Percentiles rank a stretch among this genome's conserved stretches.
These are phyloP conservation scores for Marronus borbonicus DNA, from an alignment of 2,888 invertebrate species.

Conservation along the genomic window DNA sequence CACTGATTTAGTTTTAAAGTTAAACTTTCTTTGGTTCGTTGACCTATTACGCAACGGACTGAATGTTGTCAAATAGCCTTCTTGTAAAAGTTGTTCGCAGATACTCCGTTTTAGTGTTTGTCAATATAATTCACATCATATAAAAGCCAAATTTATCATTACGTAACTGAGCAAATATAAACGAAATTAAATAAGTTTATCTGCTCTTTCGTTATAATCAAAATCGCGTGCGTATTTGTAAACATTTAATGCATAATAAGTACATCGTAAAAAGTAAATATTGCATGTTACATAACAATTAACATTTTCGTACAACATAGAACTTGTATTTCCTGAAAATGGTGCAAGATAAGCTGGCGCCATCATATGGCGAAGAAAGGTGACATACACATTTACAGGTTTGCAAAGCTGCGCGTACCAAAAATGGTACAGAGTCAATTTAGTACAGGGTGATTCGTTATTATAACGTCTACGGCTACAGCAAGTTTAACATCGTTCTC, in stretches of 20 bases:
- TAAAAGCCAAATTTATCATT: constrained; percentile 35
- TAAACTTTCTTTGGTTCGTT: constrained; percentile 39
- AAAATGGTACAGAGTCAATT: too few relatives aligned
- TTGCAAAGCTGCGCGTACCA: too few relatives aligned
- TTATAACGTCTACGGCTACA: too few relatives aligned
- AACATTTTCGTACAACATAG: neutral
- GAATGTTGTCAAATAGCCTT: constrained; percentile 39
- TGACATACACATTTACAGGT: too few relatives aligned
- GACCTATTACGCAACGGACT: constrained; percentile 28
- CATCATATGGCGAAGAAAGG: too few relatives aligned
- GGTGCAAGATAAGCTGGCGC: too few relatives aligned
- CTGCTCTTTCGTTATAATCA: neutral
- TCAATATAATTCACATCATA: constrained; percentile 32
- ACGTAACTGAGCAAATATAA: constrained; percentile 13
- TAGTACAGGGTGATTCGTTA: too few relatives aligned
- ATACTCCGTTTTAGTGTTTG: constrained; percentile 38
- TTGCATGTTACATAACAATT: neutral
- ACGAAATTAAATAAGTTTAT: constrained; percentile 7
- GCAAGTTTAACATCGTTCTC: too few relatives aligned
- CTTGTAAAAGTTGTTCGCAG: constrained; percentile 35
- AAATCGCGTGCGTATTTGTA: neutral
- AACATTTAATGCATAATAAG: neutral
- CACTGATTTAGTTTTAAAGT: constrained; percentile 7
- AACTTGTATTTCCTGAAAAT: too few relatives aligned
- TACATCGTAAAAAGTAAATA: neutral